Evolutionary conservation across 1,140 invertebrate species (phyloP), one percentile per base, ranked within the genome.

Genomic region (Melitaea cinxia): DNA sequence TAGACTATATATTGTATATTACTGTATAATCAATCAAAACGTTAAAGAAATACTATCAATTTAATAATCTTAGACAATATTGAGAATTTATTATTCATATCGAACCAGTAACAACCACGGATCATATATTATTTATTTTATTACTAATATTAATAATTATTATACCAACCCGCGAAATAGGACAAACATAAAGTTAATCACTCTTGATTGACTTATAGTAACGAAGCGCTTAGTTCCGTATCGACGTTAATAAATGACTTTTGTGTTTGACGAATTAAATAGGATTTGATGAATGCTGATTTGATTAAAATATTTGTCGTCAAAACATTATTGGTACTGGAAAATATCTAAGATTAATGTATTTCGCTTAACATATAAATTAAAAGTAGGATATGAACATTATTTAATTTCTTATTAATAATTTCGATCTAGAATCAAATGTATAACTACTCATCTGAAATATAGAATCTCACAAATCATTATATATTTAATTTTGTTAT

Each of bases 221-320:
- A 23, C 23, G 10, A 47, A 47, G 42, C 42, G 21, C 4, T 47
- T 47, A 47, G n/a, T 12, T 21, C 19, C 23, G 35, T 39, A 47
- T 47, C 42, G 12, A 47, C n/a, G n/a, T n/a, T 23, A 47, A 4
- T 47, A 12, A 21, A 47, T 47, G 17, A 17, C 10, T 12, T 10
- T 21, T 47, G 37, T 47, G 17, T 21, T 23, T 47, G 42, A 47
- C 23, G 10, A 47, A 47, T 47, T 12, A 23, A 23, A 2, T 21
- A 2, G 37, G 14, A 28, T 23, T n/a, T 54, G 52, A 54, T 54
- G 26, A 35, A 54, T 54, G 6, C 4, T 4, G 21, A 6, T 7
- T 35, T 54, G 35, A 23, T 37, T 7, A n/a, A n/a, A n/a, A 54
- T 7, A 23, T 35, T 54, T 54, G 52, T 54, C 52, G 30, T 54